Evolutionary conservation across 2,797 vertebrate species (phyloP).

Genomic region (Taeniopygia guttata): DNA sequence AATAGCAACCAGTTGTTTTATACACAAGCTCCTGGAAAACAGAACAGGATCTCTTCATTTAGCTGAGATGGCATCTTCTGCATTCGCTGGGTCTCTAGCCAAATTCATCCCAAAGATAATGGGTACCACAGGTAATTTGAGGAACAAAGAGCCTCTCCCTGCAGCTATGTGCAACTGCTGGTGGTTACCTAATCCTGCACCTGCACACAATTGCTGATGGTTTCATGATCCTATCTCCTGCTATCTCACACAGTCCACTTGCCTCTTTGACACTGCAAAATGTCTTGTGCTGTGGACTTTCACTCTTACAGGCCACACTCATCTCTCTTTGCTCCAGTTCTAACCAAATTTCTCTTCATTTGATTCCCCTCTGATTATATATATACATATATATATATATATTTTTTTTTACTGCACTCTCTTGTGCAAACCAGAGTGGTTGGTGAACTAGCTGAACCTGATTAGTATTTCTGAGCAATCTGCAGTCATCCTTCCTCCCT

Average conservation of each 20-base stretch:
- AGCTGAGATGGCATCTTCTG: conserved; percentile 32
- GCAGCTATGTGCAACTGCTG: conserved; percentile 33
- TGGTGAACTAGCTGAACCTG: not conserved
- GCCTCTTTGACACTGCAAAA: not conserved
- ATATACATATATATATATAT: no score
- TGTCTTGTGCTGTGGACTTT: not conserved
- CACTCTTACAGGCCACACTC: not conserved
- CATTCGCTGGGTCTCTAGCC: conserved; percentile 13
- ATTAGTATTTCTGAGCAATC: not conserved
- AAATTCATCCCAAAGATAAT: conserved; percentile 16
- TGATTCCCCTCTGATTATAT: not conserved
- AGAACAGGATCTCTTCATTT: not conserved
- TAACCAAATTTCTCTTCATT: not conserved
- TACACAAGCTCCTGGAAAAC: not conserved
- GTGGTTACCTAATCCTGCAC: conserved; percentile 53
- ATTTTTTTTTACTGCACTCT: no score
- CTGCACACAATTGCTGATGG: conserved; percentile 49
- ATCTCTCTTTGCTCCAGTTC: not conserved
- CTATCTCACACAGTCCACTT: not conserved
- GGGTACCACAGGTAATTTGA: conserved; percentile 36
- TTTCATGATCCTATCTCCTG: conserved; percentile 51
- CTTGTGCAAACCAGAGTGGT: not conserved
- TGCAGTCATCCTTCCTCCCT: not conserved
- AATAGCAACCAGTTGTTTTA: not conserved
- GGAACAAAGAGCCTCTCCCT: conserved; percentile 28